Base-by-base conservation (phyloP, 2,113 vertebrate genomes). In the Vulpes lagopus region DNA sequence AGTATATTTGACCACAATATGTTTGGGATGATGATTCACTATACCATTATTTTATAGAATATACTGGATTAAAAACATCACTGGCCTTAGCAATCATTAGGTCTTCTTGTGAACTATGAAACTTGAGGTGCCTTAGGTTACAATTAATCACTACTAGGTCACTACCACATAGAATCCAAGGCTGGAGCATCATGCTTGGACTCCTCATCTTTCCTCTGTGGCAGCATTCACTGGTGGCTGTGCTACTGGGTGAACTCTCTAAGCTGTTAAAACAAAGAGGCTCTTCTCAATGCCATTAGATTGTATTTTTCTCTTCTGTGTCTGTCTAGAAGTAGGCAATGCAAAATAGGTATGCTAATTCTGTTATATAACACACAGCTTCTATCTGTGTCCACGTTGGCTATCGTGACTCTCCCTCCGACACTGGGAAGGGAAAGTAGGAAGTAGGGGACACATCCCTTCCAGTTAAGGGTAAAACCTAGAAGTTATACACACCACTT, bases 381-480 rank as follows among this genome's bases (percentile, higher is more conserved):
- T 87, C 51, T 53, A 79, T 22, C 17, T 82, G 81, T 64, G 30
- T n/a, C 5, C 51, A 38, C 16, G 71, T 53, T 94, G 53, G 14
- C 53, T 80, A 65, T 5, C 67, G 16, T 2, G 43, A n/a, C 62
- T 92, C 74, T 89, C 65, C 14, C 19, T 17, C 19, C 11, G 30
- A 76, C 55, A 51, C 14, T 60, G 3, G 27, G 16, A 83, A 65
- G 2, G 23, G 38, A 30, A 73, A 91, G 74, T 74, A 69, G 49
- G 65, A 93, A 83, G 64, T 53, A 11, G 7, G 62, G 20, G 25
- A 12, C 11, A n/a, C 17, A 82, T 38, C 19, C 27, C 17, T 90
- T 89, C 35, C 87, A 79, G 32, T 78, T 64, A 91, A 23, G 22
- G 23, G 78, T 84, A 71, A 97, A 92, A 71, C 32, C 22, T 97